A percentile compares a stretch with the other conserved stretches of the same genome.
phyloP scores from a whole-genome alignment of 2,797 vertebrate species.

The Erpetoichthys calabaricus region DNA sequence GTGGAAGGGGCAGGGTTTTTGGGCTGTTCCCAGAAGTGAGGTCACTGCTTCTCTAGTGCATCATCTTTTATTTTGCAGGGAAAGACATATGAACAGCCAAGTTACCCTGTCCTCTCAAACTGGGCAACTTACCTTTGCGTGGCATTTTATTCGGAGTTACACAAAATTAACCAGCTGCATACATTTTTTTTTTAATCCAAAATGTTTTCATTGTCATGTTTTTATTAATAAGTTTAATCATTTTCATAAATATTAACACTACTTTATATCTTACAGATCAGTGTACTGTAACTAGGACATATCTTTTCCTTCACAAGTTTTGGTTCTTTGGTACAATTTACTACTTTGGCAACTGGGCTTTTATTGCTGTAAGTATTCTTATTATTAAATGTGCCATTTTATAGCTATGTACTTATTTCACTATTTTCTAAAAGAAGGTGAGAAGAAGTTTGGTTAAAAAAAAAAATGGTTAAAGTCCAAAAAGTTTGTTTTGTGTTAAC shows the following conservation, averaged over 20 bases:
- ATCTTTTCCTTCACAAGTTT: conserved; percentile 95
- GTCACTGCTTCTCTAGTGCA: too few species aligned
- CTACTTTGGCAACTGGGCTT: conserved; percentile 96
- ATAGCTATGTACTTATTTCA: background rate
- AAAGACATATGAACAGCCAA: too few species aligned
- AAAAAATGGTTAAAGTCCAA: too few species aligned
- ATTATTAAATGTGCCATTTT: background rate
- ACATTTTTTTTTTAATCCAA: background rate
- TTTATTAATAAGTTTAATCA: background rate
- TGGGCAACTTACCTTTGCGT: too few species aligned
- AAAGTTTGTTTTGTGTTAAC: too few species aligned
- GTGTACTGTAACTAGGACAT: conserved; percentile 82
- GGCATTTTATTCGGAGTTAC: too few species aligned
- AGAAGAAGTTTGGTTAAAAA: too few species aligned
- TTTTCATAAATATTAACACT: background rate
- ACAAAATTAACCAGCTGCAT: too few species aligned
- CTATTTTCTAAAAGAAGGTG: background rate
- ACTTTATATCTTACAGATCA: conserved; percentile 61
- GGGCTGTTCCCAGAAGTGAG: too few species aligned
- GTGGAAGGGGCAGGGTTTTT: too few species aligned
- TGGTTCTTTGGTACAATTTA: conserved; percentile 98
- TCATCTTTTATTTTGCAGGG: too few species aligned
- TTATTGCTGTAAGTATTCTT: conserved; percentile 72
- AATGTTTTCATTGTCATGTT: background rate
- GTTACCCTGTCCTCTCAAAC: too few species aligned